A percentile compares a stretch with the other conserved stretches of the same genome.
Evolutionary conservation across 2,888 invertebrate species (phyloP).

Genomic region (Scrobipalpa costella): DNA sequence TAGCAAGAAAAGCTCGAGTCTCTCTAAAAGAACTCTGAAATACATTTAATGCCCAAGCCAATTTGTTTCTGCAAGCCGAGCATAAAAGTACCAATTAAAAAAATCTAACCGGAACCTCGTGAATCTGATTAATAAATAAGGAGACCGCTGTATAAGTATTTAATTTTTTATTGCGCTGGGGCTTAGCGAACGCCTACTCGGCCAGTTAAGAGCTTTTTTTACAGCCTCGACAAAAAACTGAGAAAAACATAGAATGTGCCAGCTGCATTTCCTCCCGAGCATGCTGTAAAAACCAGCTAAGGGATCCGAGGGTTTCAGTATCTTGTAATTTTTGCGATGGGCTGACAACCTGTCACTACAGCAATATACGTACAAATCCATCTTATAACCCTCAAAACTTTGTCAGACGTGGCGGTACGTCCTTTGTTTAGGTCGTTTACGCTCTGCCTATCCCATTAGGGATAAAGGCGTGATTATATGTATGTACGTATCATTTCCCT

Average conservation of each 20-base stretch:
- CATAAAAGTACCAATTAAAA: neutral
- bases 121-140: constrained; percentile 23
- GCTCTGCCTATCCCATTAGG: too few species aligned
- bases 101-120: neutral
- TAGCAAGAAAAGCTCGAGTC: neutral
- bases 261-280: too few species aligned
- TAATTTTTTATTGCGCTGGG: constrained; percentile 15
- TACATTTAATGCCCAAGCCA: neutral
- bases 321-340: too few species aligned
- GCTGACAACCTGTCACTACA: too few species aligned
- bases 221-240: neutral
- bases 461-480: too few species aligned
- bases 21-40: neutral
- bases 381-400: too few species aligned
- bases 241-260: neutral
- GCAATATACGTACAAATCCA: too few species aligned
- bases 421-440: too few species aligned
- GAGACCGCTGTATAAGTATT: constrained; percentile 8
- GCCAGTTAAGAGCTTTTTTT: neutral
- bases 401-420: too few species aligned
- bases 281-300: too few species aligned
- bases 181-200: neutral
- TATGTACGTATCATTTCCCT: too few species aligned
- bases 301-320: too few species aligned
- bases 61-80: neutral